These are phyloP conservation scores for Oceanites oceanicus DNA, from an alignment of 2,113 vertebrate genomes.

Conservation along the genomic window DNA sequence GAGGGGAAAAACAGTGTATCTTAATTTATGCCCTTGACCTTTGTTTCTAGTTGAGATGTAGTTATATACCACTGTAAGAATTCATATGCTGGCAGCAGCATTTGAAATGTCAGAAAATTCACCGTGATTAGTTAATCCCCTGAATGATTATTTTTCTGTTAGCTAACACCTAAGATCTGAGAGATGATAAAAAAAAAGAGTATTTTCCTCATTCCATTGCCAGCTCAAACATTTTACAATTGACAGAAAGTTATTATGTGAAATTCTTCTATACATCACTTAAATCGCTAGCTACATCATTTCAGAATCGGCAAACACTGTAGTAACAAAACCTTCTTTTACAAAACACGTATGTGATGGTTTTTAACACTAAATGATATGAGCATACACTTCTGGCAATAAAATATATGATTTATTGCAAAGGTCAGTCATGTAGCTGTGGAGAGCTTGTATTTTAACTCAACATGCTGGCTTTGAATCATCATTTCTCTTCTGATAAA, in stretches of 20 bases:
- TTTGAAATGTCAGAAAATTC: constrained; percentile 73
- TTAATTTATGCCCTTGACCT: constrained; percentile 78
- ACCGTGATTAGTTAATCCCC: constrained; percentile 63
- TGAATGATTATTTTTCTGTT: constrained; percentile 61
- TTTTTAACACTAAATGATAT: constrained; percentile 65
- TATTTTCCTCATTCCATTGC: constrained; percentile 10
- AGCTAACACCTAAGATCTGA: constrained; percentile 37
- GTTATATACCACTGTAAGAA: constrained; percentile 63
- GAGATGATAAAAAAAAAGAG: constrained; percentile 16
- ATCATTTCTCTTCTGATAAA: constrained; percentile 68
- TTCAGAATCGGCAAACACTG: constrained; percentile 41
- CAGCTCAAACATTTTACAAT: constrained; percentile 55
- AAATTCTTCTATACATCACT: constrained; percentile 47
- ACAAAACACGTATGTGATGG: constrained; percentile 31
- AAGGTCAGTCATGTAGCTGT: constrained; percentile 66
- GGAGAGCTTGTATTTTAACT: constrained; percentile 73
- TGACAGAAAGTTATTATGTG: constrained; percentile 48
- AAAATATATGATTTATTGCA: constrained; percentile 74
- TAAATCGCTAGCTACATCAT: constrained; percentile 55
- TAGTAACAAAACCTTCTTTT: constrained; percentile 43
- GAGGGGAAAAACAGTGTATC: constrained; percentile 45
- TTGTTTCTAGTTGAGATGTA: constrained; percentile 69
- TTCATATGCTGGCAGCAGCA: constrained; percentile 58
- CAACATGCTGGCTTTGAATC: constrained; percentile 63
- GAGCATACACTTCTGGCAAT: constrained; percentile 61